phyloP scores from a whole-genome alignment of 2,888 invertebrate genomes.

The Notodonta ziczac region DNA sequence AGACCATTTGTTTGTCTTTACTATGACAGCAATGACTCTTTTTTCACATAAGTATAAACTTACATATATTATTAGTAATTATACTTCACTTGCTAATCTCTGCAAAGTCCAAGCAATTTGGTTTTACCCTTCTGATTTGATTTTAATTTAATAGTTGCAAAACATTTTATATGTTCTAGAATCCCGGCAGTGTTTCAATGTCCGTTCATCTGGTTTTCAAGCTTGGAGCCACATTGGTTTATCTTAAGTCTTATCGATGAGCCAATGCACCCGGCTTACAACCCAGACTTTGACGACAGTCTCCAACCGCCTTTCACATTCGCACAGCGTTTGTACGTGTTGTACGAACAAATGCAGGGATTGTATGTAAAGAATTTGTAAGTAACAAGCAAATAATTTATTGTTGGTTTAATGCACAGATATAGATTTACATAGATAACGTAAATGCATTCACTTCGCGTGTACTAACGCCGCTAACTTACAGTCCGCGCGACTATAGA shows the following conservation, averaged over 20 bases:
- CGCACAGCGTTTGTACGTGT: not conserved
- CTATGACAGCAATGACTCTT: no score
- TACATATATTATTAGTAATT: no score
- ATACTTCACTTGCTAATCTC: no score
- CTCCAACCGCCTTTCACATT: conserved; percentile 2
- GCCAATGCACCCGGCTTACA: conserved; percentile 29
- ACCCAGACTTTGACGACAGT: not conserved
- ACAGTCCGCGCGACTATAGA: no score
- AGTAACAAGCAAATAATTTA: not conserved
- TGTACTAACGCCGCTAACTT: no score
- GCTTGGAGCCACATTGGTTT: conserved; percentile 31
- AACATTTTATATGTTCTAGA: conserved; percentile 21
- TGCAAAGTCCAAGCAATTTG: no score
- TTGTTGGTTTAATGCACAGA: not conserved
- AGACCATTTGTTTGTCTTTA: no score
- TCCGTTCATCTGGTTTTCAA: conserved; percentile 40
- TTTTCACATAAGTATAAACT: no score
- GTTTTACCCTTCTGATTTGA: no score
- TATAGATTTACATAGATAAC: no score
- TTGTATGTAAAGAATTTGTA: not conserved
- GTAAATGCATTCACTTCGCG: no score
- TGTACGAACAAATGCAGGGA: not conserved
- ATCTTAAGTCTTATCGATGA: conserved; percentile 32
- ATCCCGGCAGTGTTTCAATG: conserved; percentile 37
- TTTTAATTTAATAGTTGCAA: no score